phyloP scores from a whole-genome alignment of 2,797 vertebrate species.

The Mus minutoides region DNA sequence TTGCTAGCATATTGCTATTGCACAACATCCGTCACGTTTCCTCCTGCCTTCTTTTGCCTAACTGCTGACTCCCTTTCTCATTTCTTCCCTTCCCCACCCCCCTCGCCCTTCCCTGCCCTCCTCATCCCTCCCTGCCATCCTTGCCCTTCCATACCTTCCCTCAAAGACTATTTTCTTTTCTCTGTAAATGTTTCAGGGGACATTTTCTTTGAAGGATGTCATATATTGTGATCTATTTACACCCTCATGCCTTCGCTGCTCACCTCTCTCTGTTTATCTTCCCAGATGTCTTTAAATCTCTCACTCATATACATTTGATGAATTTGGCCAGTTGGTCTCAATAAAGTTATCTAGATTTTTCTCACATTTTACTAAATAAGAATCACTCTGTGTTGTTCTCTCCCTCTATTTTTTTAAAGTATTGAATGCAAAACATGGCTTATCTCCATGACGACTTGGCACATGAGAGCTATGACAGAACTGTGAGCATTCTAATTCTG shows the following conservation, averaged over 20 bases:
- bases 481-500: conserved; percentile 84
- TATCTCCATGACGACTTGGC: neutral
- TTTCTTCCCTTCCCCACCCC: too few relatives aligned
- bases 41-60: neutral
- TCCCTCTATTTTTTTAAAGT: neutral
- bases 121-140: too few relatives aligned
- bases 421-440: neutral
- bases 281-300: neutral
- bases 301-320: neutral
- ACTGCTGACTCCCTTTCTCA: too few relatives aligned
- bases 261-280: neutral
- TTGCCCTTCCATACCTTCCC: neutral
- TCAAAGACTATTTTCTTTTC: neutral
- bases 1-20: neutral
- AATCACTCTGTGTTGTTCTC: neutral
- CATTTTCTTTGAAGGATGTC: neutral
- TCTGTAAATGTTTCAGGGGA: neutral
- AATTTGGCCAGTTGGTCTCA: conserved; percentile 27
- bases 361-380: neutral
- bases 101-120: neutral
- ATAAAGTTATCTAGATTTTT: neutral
- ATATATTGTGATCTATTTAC: neutral
- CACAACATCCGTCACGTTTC: neutral
- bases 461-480: conserved; percentile 54
- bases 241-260: neutral